Base-by-base conservation (phyloP, 2,113 vertebrate species). In the Brachypodius melanocephalos region DNA sequence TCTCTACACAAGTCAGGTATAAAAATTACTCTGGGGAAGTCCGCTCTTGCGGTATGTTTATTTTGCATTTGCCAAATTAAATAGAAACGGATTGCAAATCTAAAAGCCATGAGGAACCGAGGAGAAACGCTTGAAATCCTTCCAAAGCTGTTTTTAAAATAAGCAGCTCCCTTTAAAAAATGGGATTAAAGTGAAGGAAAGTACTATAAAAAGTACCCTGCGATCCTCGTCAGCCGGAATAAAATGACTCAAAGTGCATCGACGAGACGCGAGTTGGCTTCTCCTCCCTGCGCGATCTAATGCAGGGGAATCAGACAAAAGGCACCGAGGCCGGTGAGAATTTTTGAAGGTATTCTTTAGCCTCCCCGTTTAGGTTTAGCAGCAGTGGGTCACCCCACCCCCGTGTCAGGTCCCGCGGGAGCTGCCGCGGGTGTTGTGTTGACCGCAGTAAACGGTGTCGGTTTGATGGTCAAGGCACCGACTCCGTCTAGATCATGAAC, bases 11-110 rank as follows among this genome's bases (percentile, higher is more conserved):
- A 71, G 89, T 38, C 83, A 95, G 95, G 94, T 96, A 95, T 86
- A 95, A 92, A 90, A 92, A 85, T 80, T 92, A 84, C 95, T 82
- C 76, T n/a, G 82, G 91, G 90, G 89, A 95, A 96, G 91, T 72
- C 90, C 7, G 18, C 90, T 95, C 89, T 93, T 89, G 90, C 29
- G 49, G 90, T 88, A 52, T 95, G 92, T 96, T 97, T 96, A 85
- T 95, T 93, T 87, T 96, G 67, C 84, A 69, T 95, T 97, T 95
- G 95, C 92, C 93, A 97, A 90, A 97, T 93, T 89, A 96, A 95
- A 94, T 90, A 95, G 83, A 81, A 97, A 95, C 71, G 94, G 85
- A 79, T 89, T 91, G 79, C 89, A 91, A 95, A 88, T 75, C 21
- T 89, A 61, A 71, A 96, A 96, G 36, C 82, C 78, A 12, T 72